Evolutionary conservation across 2,797 vertebrate species (phyloP), one percentile per base, ranked within the genome.

Genomic region (Girardinus metallicus): DNA sequence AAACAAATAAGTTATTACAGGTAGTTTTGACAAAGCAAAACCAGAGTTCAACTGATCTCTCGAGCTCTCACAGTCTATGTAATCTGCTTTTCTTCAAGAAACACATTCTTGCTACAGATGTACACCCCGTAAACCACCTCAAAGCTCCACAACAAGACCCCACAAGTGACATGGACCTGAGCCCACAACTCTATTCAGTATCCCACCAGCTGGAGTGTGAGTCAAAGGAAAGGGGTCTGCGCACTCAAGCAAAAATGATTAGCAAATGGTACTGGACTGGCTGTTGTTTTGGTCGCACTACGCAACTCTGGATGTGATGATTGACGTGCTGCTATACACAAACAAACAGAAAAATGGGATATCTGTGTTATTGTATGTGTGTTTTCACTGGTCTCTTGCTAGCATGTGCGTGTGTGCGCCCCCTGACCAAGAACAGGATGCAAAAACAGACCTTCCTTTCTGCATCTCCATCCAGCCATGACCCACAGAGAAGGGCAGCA

Each of bases 191-290:
- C 97, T 96, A 97, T 98, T 99, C 97, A 97, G 95, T 95, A 92
- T 94, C 95, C 92, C 92, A 97, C 97, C 98, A 99, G 98, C 98
- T 99, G 97, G 97, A 97, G 97, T 97, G 96, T 97, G 97, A 97
- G 97, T 98, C 97, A 97, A 98, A 96, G 95, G 93, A 97, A 98
- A 96, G 95, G 93, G 93, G 86, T 92, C 91, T 87, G 95, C 94
- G 97, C 94, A 96, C 95, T 96, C 94, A 94, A 95, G 95, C 96
- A 95, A 95, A 96, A 95, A 95, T 93, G 94, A 94, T 93, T 92
- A 92, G 94, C 92, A 89, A 95, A 92, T 86, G 92, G 94, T 91
- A 88, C 85, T 81, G 93, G 89, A 87, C 93, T 91, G 93, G 93
- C 92, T 86, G 88, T 93, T 88, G 89, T 71, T 86, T 84, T 71